A percentile compares a stretch with the other conserved stretches of the same genome.
phyloP scores from a whole-genome alignment of 1,140 invertebrate genomes.

The Amyelois transitella region DNA sequence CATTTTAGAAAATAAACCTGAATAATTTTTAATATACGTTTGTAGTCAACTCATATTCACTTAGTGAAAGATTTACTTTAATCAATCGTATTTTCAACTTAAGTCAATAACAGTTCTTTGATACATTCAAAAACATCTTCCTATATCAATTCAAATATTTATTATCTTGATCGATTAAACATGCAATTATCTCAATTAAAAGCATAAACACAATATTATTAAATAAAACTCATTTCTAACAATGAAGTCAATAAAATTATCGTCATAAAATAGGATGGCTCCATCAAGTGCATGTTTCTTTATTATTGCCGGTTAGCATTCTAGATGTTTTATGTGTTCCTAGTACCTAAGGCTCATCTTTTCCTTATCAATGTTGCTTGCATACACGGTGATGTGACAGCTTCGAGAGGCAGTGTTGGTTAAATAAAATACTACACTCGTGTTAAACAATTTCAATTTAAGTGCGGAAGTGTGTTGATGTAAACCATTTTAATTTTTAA shows the following conservation, averaged over 20 bases:
- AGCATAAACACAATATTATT: not conserved
- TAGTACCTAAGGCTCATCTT: constrained; percentile 11
- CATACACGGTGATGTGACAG: constrained; percentile 9
- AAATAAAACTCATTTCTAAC: not conserved
- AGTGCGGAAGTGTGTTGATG: not conserved
- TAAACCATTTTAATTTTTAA: no score
- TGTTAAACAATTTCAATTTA: not conserved
- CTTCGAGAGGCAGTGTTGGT: not conserved
- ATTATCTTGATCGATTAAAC: not conserved
- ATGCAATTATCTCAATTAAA: not conserved
- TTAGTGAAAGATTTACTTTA: no score
- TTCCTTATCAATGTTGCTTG: constrained; percentile 20
- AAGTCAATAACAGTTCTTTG: no score
- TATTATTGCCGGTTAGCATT: constrained; percentile 3
- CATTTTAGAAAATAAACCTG: no score
- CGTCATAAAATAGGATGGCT: not conserved
- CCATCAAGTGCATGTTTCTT: constrained; percentile 1
- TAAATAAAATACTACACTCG: not conserved
- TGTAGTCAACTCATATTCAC: no score
- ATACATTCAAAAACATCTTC: no score
- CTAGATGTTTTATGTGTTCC: constrained; percentile 11
- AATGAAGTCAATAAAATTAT: not conserved
- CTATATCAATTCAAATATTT: no score
- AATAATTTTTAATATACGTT: no score
- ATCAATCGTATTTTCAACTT: no score